Evolutionary conservation across 2,113 vertebrate genomes (phyloP).

Genomic region (Sceloporus undulatus): DNA sequence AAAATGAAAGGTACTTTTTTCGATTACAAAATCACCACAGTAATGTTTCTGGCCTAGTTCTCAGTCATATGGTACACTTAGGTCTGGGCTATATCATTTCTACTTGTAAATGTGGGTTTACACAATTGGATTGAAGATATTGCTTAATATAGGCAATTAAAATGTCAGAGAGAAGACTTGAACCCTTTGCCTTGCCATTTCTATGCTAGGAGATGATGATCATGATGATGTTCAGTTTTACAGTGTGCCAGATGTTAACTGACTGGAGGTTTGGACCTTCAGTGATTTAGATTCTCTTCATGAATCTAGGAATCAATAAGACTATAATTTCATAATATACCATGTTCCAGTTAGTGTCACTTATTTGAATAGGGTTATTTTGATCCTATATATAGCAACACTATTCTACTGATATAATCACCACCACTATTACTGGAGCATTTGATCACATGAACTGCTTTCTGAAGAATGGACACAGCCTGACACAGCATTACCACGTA

Average conservation of each 20-base stretch:
- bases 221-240: too few relatives aligned
- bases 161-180: not conserved
- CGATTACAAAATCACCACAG: too few relatives aligned
- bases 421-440: too few relatives aligned
- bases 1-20: not conserved
- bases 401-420: too few relatives aligned
- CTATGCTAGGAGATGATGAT: too few relatives aligned
- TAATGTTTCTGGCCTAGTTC: not conserved
- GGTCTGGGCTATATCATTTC: not conserved
- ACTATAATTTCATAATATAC: too few relatives aligned
- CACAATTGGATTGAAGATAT: not conserved
- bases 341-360: too few relatives aligned
- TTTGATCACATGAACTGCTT: not conserved
- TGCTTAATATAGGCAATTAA: not conserved
- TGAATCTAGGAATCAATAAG: too few relatives aligned
- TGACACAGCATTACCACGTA: not conserved
- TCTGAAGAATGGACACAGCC: not conserved
- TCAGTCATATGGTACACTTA: not conserved
- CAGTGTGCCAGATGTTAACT: too few relatives aligned
- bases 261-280: too few relatives aligned
- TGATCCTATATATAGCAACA: not conserved
- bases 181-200: not conserved
- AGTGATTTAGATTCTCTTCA: too few relatives aligned
- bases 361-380: not conserved
- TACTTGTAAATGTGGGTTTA: slow-evolving; percentile 17